Evolutionary conservation across 2,888 invertebrate genomes (phyloP), one percentile per base, ranked within the genome.

Genomic region (Idaea aversata): DNA sequence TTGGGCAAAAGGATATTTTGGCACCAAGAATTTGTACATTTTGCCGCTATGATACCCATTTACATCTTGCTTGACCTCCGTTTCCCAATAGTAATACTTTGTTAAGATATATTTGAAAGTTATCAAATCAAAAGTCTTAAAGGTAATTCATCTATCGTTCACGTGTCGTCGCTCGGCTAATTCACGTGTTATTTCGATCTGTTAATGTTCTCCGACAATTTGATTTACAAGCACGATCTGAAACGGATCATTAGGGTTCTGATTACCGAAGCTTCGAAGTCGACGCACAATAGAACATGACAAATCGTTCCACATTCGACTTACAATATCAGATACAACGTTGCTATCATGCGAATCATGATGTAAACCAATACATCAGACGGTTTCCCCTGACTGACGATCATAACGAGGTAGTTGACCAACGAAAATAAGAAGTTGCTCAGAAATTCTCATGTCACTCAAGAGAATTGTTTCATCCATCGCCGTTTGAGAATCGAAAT

Each of bases 221-320:
- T 80, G 77, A 83, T 85, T 84, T 75, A 81, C 79, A 82, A 74
- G 72, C 73, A 69, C 78, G 78, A 80, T 82, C 77, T 80, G 79
- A 81, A 79, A 80, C 72, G 82, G 78, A 79, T 84, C 82, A 85
- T 88, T 88, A 86, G 80, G 67, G 73, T 68, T 73, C 75, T 72
- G 76, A 73, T 79, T 76, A 72, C 77, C 72, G 77, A 77, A 78
- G 75, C 75, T 75, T 75, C 76, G 76, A 79, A 79, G 78, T 71
- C 72, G 70, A 72, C 72, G 67, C 74, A 84, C 79, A 84, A 87
- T 83, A 72, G 72, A 67, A 67, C 71, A 64, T 73, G 70, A 72
- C 74, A 75, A 75, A 76, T 75, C 72, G 77, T 72, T 74, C 69
- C 73, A 72, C 73, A 72, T 73, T 70, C 67, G 35, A 65, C 61